These are phyloP conservation scores for Phytoseiulus persimilis DNA, from an alignment of 2,888 invertebrate species.

Conservation along the genomic window DNA sequence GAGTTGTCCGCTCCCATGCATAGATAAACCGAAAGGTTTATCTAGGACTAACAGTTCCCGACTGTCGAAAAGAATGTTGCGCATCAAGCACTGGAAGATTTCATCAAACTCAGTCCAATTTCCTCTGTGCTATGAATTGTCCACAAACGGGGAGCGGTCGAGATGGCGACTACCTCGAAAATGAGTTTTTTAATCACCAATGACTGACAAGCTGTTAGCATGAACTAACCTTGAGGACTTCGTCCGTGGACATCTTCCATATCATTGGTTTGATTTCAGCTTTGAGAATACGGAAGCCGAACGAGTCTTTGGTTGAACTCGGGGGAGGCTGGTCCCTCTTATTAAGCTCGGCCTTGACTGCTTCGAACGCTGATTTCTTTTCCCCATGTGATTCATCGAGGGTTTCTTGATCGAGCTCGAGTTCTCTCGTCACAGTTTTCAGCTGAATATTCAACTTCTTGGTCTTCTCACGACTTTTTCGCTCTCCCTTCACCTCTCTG, in stretches of 20 bases:
- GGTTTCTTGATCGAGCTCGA: no score
- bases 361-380: constrained; percentile 11
- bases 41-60: constrained; percentile 52
- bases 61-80: constrained; percentile 45
- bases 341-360: background rate
- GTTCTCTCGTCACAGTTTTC: background rate
- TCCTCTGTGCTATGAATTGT: no score
- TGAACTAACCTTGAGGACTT: background rate
- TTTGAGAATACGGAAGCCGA: background rate
- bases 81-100: background rate
- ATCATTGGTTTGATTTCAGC: constrained; percentile 12
- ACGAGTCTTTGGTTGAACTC: background rate
- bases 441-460: background rate
- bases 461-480: background rate
- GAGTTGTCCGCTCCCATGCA: constrained; percentile 42
- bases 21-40: constrained; percentile 54
- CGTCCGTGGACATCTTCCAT: background rate
- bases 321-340: background rate
- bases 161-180: no score
- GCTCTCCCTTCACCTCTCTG: background rate
- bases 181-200: no score
- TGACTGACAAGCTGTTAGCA: no score
- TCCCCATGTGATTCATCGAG: background rate
- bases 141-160: no score
- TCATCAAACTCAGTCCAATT: background rate